These are phyloP conservation scores for Galaxea fascicularis DNA, from an alignment of 92 coral and sea anemone species.

Conservation along the genomic window DNA sequence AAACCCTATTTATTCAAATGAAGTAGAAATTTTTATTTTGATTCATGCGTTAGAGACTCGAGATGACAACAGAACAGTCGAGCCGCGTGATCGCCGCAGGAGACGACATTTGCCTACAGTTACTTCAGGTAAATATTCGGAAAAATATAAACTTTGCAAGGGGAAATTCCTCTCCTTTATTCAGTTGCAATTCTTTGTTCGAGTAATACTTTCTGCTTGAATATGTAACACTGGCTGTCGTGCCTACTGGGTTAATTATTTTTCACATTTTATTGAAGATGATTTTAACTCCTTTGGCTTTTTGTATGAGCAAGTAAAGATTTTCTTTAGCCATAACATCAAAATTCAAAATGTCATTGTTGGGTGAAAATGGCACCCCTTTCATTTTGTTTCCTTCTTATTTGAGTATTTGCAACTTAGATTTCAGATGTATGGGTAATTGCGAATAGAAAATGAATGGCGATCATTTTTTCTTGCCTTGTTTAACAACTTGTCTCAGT, in stretches of 20 bases:
- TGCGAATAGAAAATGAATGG: slow-evolving; percentile 1
- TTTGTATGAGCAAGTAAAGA: neutral
- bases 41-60: neutral
- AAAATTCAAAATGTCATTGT: neutral
- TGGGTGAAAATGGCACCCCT: neutral
- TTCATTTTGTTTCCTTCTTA: neutral
- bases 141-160: neutral
- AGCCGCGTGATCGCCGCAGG: neutral
- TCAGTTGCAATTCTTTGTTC: neutral
- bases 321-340: neutral
- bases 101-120: neutral
- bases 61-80: slow-evolving; percentile 13
- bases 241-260: neutral
- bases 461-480: neutral
- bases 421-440: neutral
- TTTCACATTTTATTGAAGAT: neutral
- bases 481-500: neutral
- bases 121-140: slow-evolving; percentile 19
- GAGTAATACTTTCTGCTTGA: neutral
- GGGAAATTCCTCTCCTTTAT: no score
- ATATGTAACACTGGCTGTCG: neutral
- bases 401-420: neutral
- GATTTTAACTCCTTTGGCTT: neutral
- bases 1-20: neutral
- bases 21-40: neutral